phyloP scores from a whole-genome alignment of 1,140 invertebrate genomes.

The Zophobas atratus region DNA sequence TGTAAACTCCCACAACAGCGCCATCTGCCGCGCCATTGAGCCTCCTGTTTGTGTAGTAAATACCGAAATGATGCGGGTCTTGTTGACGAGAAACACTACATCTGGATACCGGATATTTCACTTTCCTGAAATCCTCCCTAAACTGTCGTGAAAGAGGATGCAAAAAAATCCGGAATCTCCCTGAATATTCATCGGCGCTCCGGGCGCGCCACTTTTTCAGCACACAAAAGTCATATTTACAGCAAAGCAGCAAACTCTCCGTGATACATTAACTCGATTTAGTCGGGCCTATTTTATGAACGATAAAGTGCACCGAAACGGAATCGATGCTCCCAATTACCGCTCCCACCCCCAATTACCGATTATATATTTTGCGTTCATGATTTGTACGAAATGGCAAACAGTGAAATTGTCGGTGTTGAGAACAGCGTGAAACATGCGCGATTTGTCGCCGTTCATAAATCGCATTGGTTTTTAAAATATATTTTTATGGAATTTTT shows the following conservation, averaged over 20 bases:
- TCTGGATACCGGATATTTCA: constrained; percentile 20
- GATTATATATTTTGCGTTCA: constrained; percentile 12
- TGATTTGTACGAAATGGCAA: constrained; percentile 11
- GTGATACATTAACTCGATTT: constrained; percentile 24
- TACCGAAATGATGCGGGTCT: constrained; percentile 27
- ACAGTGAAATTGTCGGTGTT: constrained; percentile 2
- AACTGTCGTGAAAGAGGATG: neutral
- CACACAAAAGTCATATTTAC: neutral
- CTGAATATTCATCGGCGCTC: constrained; percentile 1
- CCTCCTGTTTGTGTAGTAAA: constrained; percentile 21
- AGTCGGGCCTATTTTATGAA: neutral
- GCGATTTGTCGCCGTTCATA: too few relatives aligned
- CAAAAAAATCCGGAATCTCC: neutral
- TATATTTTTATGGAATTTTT: neutral
- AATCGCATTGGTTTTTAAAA: neutral
- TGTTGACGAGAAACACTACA: constrained; percentile 30
- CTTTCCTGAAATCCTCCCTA: neutral
- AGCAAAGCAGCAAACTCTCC: neutral
- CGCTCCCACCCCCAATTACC: neutral
- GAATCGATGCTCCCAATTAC: constrained; percentile 17
- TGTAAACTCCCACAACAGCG: neutral
- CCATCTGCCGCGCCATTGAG: constrained; percentile 32
- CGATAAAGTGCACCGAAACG: constrained; percentile 16
- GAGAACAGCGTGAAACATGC: too few relatives aligned
- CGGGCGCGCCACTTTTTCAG: neutral